Conservation (phyloP, 1,140 invertebrate genomes). For the Nephotettix cincticeps region DNA sequence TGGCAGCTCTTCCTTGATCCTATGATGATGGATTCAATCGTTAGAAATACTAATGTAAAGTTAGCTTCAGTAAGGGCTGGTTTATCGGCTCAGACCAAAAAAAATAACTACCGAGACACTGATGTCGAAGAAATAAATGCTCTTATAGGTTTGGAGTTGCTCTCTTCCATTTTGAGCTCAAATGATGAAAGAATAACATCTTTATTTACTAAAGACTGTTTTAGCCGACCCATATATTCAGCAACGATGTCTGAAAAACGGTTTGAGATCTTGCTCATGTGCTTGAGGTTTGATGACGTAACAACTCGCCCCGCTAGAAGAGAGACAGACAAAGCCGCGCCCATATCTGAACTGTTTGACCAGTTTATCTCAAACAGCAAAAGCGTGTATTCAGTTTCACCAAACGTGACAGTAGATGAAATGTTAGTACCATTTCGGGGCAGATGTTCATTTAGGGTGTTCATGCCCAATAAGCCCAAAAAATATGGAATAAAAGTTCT, state of each 20-base stretch:
- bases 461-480: slow-evolving; percentile 24
- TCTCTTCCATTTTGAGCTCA: slow-evolving; percentile 14
- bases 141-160: slow-evolving; percentile 14
- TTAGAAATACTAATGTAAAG: slow-evolving; percentile 23
- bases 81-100: background rate
- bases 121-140: slow-evolving; percentile 19
- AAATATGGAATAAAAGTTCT: slow-evolving; percentile 29
- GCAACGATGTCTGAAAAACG: slow-evolving; percentile 14
- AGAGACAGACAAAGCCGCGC: background rate
- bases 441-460: slow-evolving; percentile 43
- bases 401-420: slow-evolving; percentile 41
- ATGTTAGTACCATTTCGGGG: slow-evolving; percentile 47
- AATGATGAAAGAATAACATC: slow-evolving; percentile 11
- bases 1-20: slow-evolving; percentile 9
- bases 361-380: background rate
- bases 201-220: slow-evolving; percentile 15
- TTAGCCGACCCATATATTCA: background rate
- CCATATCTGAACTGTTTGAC: slow-evolving; percentile 19
- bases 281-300: slow-evolving; percentile 20
- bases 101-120: slow-evolving; percentile 16
- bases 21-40: slow-evolving; percentile 2
- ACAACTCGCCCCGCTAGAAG: background rate
- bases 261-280: slow-evolving; percentile 2
- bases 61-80: background rate
- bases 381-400: background rate